Conservation (phyloP, 2,113 vertebrate species). For the Scalopus aquaticus region DNA sequence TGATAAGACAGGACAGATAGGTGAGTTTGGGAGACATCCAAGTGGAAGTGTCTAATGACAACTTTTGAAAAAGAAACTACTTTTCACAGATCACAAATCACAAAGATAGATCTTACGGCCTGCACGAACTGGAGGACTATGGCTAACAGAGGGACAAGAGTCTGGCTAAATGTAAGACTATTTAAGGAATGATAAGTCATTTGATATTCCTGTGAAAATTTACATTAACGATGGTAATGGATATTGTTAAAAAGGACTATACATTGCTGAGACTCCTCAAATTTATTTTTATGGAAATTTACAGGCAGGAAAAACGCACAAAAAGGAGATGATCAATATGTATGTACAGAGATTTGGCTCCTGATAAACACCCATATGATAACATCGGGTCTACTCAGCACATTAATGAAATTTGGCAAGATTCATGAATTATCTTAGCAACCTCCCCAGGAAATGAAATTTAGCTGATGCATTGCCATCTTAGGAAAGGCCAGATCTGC, state of each 20-base stretch:
- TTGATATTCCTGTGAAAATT: conserved; percentile 33
- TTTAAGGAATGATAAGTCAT: background rate
- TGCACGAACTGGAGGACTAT: background rate
- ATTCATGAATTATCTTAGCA: conserved; percentile 75
- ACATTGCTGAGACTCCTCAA: background rate
- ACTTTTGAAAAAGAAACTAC: background rate
- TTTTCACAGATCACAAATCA: background rate
- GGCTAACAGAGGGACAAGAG: background rate
- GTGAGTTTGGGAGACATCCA: background rate
- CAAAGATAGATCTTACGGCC: background rate
- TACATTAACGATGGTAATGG: conserved; percentile 5
- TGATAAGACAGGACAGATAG: background rate
- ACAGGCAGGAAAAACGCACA: conserved; percentile 22
- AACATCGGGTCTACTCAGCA: conserved; percentile 72
- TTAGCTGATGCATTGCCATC: conserved; percentile 71
- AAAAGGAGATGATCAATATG: conserved; percentile 71
- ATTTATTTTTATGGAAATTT: conserved; percentile 67
- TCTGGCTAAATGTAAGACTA: background rate
- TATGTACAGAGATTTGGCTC: conserved; percentile 68
- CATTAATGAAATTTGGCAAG: conserved; percentile 77
- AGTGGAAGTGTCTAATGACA: background rate
- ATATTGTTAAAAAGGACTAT: conserved; percentile 35
- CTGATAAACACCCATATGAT: conserved; percentile 72
- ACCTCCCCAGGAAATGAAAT: conserved; percentile 75
- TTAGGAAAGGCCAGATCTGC: conserved; percentile 77